Evolutionary conservation across 2,113 vertebrate species (phyloP).

Genomic region (Apeltes quadracus): DNA sequence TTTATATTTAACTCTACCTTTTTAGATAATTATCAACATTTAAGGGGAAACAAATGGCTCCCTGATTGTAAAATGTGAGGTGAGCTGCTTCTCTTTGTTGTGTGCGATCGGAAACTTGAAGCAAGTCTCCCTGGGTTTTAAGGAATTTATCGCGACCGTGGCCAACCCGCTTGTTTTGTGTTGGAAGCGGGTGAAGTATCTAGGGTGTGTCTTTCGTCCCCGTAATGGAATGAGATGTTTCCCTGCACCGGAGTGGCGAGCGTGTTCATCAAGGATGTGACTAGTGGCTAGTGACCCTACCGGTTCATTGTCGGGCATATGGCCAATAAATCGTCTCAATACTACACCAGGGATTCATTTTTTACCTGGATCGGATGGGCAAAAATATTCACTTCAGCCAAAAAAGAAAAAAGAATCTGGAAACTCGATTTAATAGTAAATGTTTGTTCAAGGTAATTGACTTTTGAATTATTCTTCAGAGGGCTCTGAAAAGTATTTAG

Average conservation of each 20-base stretch:
- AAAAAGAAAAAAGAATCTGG: neutral
- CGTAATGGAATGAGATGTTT: neutral
- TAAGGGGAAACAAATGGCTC: neutral
- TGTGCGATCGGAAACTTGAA: neutral
- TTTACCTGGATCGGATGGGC: neutral
- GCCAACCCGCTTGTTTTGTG: too few species aligned
- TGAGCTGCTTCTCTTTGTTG: neutral
- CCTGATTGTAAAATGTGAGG: neutral
- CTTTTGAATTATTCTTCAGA: neutral
- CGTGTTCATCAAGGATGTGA: neutral
- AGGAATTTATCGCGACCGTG: too few species aligned
- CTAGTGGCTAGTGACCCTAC: slow-evolving; percentile 16
- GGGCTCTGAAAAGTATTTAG: neutral
- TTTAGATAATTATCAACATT: neutral
- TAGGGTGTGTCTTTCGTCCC: neutral
- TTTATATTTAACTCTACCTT: neutral
- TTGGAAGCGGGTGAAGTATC: neutral
- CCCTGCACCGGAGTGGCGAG: neutral
- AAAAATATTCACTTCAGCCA: too few species aligned
- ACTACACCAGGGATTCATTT: neutral
- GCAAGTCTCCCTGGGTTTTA: neutral
- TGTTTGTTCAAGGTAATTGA: neutral
- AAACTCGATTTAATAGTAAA: neutral
- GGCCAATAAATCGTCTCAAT: neutral
- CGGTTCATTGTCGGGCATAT: slow-evolving; percentile 7